Percentiles rank a stretch among this genome's conserved stretches.
These are phyloP conservation scores for Melanotaenia boesemani DNA, from an alignment of 2,797 vertebrate species.

Conservation along the genomic window DNA sequence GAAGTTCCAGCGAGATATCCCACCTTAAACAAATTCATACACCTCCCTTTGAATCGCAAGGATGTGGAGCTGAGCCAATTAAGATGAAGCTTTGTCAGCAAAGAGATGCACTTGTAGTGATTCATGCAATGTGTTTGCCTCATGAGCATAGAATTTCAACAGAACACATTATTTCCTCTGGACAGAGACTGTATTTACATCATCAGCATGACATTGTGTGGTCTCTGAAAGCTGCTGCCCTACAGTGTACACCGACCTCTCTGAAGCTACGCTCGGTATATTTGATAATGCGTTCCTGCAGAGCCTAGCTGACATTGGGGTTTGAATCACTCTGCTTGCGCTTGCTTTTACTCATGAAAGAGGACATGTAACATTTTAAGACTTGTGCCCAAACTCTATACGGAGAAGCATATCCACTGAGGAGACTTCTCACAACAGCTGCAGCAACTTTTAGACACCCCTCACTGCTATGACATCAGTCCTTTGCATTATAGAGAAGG, in stretches of 20 bases:
- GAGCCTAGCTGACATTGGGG: slow-evolving; percentile 56
- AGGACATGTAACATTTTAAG: slow-evolving; percentile 22
- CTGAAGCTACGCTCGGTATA: slow-evolving; percentile 14
- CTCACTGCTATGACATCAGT: slow-evolving; percentile 35
- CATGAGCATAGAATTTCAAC: not conserved
- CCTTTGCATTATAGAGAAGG: slow-evolving; percentile 50
- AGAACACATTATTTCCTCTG: not conserved
- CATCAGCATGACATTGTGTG: slow-evolving; percentile 42
- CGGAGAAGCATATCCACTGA: not conserved
- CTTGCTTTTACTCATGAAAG: not conserved
- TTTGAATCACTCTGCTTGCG: slow-evolving; percentile 20
- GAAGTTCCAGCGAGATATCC: slow-evolving; percentile 30
- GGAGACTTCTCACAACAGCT: not conserved
- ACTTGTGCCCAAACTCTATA: not conserved
- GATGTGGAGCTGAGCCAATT: slow-evolving; percentile 49
- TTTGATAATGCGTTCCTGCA: slow-evolving; percentile 40
- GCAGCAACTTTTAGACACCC: slow-evolving; percentile 17
- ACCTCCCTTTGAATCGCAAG: slow-evolving; percentile 25
- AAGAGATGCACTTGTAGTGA: slow-evolving; percentile 8
- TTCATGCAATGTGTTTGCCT: slow-evolving; percentile 17
- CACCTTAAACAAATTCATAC: slow-evolving; percentile 29
- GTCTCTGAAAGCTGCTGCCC: slow-evolving; percentile 42
- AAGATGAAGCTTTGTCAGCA: slow-evolving; percentile 25
- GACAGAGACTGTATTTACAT: slow-evolving; percentile 8
- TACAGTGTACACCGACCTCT: slow-evolving; percentile 59